Evolutionary conservation across 2,113 vertebrate species (phyloP).

Genomic region (Uria aalge): DNA sequence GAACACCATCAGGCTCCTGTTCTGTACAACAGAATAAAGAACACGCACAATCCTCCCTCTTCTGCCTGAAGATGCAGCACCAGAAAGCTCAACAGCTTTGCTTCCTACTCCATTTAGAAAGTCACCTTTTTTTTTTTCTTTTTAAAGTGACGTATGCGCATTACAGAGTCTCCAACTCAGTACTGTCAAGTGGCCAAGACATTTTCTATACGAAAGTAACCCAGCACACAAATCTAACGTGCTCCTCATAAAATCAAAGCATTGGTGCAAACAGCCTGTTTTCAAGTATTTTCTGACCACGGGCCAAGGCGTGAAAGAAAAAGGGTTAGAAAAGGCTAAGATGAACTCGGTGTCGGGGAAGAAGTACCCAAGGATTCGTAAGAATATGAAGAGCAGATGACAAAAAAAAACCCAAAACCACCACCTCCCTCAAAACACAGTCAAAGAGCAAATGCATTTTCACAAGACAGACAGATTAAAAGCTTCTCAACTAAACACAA

Average conservation of each 20-base stretch:
- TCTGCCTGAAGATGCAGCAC: not conserved
- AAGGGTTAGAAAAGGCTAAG: not conserved
- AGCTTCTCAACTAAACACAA: not conserved
- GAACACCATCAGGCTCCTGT: not conserved
- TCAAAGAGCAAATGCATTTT: not conserved
- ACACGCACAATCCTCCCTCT: not conserved
- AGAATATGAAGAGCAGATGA: not conserved
- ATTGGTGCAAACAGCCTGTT: not conserved
- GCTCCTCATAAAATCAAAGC: not conserved
- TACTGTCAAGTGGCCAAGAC: not conserved
- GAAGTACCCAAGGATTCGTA: not conserved
- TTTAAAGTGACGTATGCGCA: not conserved
- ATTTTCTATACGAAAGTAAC: not conserved
- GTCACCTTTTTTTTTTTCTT: not conserved
- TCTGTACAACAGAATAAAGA: not conserved
- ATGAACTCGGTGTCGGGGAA: not conserved
- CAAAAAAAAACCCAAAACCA: not conserved
- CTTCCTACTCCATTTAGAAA: not conserved
- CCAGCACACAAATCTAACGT: not conserved
- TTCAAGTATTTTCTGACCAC: not conserved
- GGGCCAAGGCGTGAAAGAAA: not conserved
- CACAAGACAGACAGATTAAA: not conserved
- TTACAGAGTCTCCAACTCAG: not conserved
- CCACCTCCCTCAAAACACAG: not conserved
- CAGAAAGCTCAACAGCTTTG: not conserved